phyloP scores from a whole-genome alignment of 2,113 vertebrate species.

The Bothrops jararaca region DNA sequence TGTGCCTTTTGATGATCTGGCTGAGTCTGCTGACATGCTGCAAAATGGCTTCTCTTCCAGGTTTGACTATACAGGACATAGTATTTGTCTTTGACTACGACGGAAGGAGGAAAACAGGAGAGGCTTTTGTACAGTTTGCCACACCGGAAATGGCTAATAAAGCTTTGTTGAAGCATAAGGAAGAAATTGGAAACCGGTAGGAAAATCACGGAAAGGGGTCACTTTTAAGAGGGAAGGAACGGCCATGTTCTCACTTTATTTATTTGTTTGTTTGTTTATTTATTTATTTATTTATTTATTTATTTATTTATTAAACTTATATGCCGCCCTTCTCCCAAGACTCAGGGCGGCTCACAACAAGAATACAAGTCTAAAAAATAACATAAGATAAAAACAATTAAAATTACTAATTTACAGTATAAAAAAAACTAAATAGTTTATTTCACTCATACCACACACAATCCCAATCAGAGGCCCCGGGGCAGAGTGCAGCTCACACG shows the following conservation, averaged over 20 bases:
- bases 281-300: too few relatives aligned
- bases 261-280: too few relatives aligned
- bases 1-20: rapidly evolving
- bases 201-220: not conserved
- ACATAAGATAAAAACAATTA: too few relatives aligned
- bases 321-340: too few relatives aligned
- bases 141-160: conserved; percentile 77
- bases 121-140: conserved; percentile 86
- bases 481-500: too few relatives aligned
- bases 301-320: too few relatives aligned
- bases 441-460: too few relatives aligned
- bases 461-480: too few relatives aligned
- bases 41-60: conserved; percentile 44
- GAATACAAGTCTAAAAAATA: too few relatives aligned
- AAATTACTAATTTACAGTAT: too few relatives aligned
- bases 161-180: conserved; percentile 79
- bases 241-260: not conserved
- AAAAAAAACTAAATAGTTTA: too few relatives aligned
- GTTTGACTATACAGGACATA: conserved; percentile 73
- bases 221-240: not conserved
- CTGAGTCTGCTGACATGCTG: rapidly evolving
- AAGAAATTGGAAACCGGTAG: conserved; percentile 85
- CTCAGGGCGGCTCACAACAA: too few relatives aligned
- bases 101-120: conserved; percentile 79
- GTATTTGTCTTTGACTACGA: conserved; percentile 72